Conservation (phyloP, 2,888 invertebrate species). For the Latrodectus elegans region DNA sequence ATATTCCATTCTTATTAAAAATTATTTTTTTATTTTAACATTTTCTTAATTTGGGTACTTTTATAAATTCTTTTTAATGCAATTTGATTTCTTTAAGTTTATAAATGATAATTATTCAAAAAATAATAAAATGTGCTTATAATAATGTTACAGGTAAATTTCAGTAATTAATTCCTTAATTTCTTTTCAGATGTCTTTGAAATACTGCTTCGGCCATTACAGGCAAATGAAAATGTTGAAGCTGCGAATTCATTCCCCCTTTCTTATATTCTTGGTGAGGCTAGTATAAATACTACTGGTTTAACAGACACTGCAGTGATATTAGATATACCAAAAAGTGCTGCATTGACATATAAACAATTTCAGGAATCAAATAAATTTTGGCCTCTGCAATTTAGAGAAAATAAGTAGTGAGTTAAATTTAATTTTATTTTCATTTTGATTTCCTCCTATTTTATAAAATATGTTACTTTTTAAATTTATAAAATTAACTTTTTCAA, state of each 20-base stretch:
- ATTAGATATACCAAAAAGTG: conserved; percentile 70
- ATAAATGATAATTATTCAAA: no score
- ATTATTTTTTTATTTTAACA: no score
- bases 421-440: not conserved
- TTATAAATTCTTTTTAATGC: no score
- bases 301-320: conserved; percentile 17
- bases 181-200: conserved; percentile 48
- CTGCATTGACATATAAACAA: conserved; percentile 82
- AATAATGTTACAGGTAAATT: no score
- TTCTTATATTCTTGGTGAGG: not conserved
- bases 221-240: conserved; percentile 18
- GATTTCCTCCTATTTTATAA: not conserved
- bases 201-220: conserved; percentile 46
- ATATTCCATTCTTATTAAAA: no score
- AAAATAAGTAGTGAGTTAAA: conserved; percentile 78
- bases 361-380: conserved; percentile 79
- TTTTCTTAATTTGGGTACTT: no score
- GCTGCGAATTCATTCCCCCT: conserved; percentile 8
- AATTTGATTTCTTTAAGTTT: no score
- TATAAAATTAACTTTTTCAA: not conserved
- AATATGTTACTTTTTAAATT: not conserved
- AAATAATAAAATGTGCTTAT: no score
- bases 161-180: no score
- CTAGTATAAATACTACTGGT: conserved; percentile 32
- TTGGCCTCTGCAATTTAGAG: conserved; percentile 92